Conservation (phyloP, 2,888 invertebrate genomes). For the Leptarthrus brevirostris region DNA sequence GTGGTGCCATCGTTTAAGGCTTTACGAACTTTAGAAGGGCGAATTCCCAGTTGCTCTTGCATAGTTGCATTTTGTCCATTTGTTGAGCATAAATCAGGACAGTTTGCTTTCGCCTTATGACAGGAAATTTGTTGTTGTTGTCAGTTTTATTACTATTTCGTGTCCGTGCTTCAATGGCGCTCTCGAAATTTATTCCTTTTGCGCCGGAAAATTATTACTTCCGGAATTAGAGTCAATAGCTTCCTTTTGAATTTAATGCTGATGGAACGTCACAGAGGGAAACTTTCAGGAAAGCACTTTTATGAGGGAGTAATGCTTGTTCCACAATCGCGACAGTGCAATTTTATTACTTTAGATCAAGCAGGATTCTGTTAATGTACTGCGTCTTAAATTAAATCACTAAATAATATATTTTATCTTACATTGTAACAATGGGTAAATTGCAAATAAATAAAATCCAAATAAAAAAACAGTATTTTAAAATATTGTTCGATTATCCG, state of each 20-base stretch:
- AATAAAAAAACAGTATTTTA: no score
- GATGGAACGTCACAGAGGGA: background rate
- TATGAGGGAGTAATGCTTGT: no score
- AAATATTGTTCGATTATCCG: no score
- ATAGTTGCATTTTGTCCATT: background rate
- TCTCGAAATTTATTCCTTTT: slow-evolving; percentile 1
- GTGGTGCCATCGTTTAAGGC: background rate
- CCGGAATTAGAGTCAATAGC: slow-evolving; percentile 36
- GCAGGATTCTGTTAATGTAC: no score
- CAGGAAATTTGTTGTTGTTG: slow-evolving; percentile 6
- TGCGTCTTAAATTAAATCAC: no score
- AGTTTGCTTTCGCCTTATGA: background rate
- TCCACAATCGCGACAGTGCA: no score
- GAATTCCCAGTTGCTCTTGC: background rate
- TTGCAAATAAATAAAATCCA: no score
- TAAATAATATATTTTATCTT: no score
- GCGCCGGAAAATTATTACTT: slow-evolving; percentile 29
- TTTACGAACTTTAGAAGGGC: background rate
- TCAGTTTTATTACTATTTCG: background rate
- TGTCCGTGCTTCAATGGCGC: background rate
- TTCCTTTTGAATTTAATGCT: slow-evolving; percentile 11
- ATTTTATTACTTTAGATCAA: no score
- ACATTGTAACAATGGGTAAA: no score
- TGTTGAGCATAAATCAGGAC: background rate
- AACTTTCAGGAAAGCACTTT: no score